Base-by-base conservation (phyloP, 1,140 invertebrate species). In the Drepana arcuata region DNA sequence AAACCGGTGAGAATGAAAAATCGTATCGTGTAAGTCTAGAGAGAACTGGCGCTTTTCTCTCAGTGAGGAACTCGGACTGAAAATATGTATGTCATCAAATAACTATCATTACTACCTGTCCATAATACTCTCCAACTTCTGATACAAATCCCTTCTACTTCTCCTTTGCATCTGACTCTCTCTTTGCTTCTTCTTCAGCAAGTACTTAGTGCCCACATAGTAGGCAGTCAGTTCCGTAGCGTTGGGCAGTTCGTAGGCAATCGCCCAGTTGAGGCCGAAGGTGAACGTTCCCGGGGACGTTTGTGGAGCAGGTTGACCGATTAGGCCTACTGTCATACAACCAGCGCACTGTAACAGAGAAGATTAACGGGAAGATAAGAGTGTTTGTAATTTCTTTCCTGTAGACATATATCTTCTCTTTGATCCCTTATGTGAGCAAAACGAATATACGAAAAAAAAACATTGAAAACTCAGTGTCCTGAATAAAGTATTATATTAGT, bases 231-330 rank as follows among this genome's bases (percentile, higher is more conserved):
- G n/a, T 55, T 88, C 88, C 0, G 88, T 88, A 30, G 86, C 86
- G 49, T 92, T 88, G 1, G 91, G 91, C 25, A 93, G 57, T 54
- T 92, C 90, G 48, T 92, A 93, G 1, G 90, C 88, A 23, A 91
- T 88, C 23, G 90, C 91, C 90, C 90, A 92, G 73, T 92, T 92
- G 1, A 91, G 43, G 1, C 88, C 88, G 48, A 89, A 88, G 0
- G 87, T 88, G 57, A 88, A 90, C 28, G 88, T 86, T 16, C 86
- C 83, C 3, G 77, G 66, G 0, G 56, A 14, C 0, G 77, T 34
- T 0, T 57, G n/a, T 36, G 86, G 85, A 0, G 69, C 60, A 2
- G 83, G 81, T 24, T 84, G 83, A 0, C 83, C 78, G 1, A 86
- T 70, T 2, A 88, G 78, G 59, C 89, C 86, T 6, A 89, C 67